Evolutionary conservation across 2,888 invertebrate species (phyloP), one percentile per base, ranked within the genome.

Genomic region (Drosophila planitibia): DNA sequence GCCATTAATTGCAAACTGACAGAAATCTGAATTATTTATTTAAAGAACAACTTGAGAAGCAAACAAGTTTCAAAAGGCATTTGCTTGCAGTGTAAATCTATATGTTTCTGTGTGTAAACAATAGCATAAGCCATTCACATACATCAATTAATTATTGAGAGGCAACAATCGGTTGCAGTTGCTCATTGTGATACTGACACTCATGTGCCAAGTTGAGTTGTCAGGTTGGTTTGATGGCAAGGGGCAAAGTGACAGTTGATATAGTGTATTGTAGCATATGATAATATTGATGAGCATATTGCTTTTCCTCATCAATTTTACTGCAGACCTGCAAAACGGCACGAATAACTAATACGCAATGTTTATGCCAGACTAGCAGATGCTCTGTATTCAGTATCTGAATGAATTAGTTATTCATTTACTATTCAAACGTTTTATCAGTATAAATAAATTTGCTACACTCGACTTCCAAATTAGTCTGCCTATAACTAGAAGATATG

Each of bases 221-320:
- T 6, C 41, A 12, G 12, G 10, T 2, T 25, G 22, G 16, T 22
- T 16, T 7, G 4, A 25, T 16, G 47, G 9, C 1, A 9, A 9
- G 47, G 9, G 47, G 9, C 25, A 47, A 16, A 7, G 4, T 4
- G 14, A 3, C 7, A 16, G 47, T 4, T 47, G 25, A 47, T 4
- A 9, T 16, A 2, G 22, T 25, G 4, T 47, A 47, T 47, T 47
- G 25, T 16, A 9, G 22, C 25, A 47, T 25, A 4, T 47, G 57
- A 30, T n/a, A n/a, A 39, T 30, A n/a, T 39, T 39, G 28, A 39
- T 57, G 39, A n/a, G 9, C 39, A n/a, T 14, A n/a, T n/a, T 12
- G n/a, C 28, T 37, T 39, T 19, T n/a, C n/a, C n/a, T 39, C 55
- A 39, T 55, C 39, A 57, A 57, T 57, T 39, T 25, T 28, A 28